Evolutionary conservation across 2,797 vertebrate genomes (phyloP).

Genomic region (Falco columbarius): DNA sequence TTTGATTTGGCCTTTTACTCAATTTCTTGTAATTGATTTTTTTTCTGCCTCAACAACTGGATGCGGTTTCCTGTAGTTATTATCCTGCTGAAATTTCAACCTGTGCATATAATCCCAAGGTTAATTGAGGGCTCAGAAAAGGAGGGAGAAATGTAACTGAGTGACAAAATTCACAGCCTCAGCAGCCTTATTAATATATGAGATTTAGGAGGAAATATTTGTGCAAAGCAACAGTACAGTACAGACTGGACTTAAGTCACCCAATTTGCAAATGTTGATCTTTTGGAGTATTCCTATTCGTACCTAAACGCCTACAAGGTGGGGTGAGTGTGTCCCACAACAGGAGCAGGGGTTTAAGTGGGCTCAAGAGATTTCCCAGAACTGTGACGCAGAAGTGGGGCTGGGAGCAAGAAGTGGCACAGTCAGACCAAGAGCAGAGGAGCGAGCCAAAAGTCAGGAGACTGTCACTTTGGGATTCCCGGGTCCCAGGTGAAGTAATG

Average conservation of each 20-base stretch:
- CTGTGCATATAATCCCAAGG: not conserved
- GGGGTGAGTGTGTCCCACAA: not conserved
- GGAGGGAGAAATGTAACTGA: not conserved
- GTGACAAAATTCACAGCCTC: not conserved
- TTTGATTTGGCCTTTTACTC: conserved; percentile 31
- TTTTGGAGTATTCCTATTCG: not conserved
- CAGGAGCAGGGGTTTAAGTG: not conserved
- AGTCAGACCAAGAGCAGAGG: not conserved
- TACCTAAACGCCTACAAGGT: not conserved
- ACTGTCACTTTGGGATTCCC: not conserved
- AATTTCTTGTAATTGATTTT: not conserved
- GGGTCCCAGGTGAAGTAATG: not conserved
- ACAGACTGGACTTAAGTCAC: not conserved
- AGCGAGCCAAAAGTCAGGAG: not conserved
- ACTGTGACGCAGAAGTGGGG: not conserved
- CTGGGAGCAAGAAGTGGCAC: not conserved
- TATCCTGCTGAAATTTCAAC: not conserved
- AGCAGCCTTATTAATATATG: not conserved
- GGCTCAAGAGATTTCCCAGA: not conserved
- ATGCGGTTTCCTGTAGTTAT: not conserved
- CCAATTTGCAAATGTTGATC: not conserved
- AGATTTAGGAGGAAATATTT: not conserved
- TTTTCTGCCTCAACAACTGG: not conserved
- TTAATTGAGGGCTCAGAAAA: not conserved
- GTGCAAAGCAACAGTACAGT: not conserved